Conservation (phyloP, 2,888 invertebrate genomes). For the Himalopsyche tibetana region DNA sequence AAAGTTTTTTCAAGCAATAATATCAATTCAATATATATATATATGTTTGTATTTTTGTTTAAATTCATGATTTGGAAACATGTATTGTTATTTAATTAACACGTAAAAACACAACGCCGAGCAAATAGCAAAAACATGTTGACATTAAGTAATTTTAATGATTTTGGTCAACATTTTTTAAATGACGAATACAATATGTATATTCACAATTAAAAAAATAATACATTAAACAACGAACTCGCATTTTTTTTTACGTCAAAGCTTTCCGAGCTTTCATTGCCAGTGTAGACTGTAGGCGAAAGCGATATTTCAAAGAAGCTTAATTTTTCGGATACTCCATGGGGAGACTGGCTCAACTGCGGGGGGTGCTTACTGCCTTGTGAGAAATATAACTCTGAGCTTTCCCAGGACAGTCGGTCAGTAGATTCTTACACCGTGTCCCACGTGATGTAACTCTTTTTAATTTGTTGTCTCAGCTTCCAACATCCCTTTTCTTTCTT, state of each 20-base stretch:
- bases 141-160: neutral
- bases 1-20: too few relatives aligned
- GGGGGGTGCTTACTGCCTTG: constrained; percentile 11
- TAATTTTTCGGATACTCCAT: constrained; percentile 42
- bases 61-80: too few relatives aligned
- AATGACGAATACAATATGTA: neutral
- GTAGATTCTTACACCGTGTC: constrained; percentile 21
- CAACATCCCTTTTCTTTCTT: constrained; percentile 27
- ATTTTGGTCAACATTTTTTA: neutral
- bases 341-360: constrained; percentile 31
- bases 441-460: constrained; percentile 31
- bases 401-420: constrained; percentile 42
- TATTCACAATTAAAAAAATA: neutral
- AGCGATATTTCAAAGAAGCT: constrained; percentile 41
- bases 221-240: neutral
- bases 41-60: too few relatives aligned
- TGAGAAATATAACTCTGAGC: constrained; percentile 22
- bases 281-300: constrained; percentile 16
- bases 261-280: neutral
- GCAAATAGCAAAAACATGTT: neutral
- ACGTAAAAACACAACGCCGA: too few relatives aligned
- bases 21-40: too few relatives aligned
- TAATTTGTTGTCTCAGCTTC: constrained; percentile 34
- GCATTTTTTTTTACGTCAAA: neutral
- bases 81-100: too few relatives aligned